These are phyloP conservation scores for Callyntrura sp. DNA, from an alignment of 2,888 invertebrate genomes.

Conservation along the genomic window DNA sequence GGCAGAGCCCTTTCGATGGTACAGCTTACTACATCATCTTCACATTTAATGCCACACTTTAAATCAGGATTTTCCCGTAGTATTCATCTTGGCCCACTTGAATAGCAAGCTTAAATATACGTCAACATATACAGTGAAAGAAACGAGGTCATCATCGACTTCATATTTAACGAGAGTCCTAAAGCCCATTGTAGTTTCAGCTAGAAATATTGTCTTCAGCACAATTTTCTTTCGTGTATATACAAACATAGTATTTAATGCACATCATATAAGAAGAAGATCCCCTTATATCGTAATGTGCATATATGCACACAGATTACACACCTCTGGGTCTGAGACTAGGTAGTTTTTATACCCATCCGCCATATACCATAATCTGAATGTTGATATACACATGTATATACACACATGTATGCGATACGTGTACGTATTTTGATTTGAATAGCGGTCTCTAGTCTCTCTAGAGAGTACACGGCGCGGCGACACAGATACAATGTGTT, in stretches of 20 bases:
- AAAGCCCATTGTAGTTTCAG: constrained; percentile 67
- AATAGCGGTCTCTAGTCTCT: background rate
- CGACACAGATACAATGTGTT: constrained; percentile 58
- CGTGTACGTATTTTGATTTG: constrained; percentile 7
- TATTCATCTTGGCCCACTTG: constrained; percentile 70
- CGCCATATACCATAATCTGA: no score
- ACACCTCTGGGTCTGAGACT: constrained; percentile 38
- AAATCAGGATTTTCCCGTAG: constrained; percentile 76
- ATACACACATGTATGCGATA: background rate
- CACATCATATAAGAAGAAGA: background rate
- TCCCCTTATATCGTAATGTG: background rate
- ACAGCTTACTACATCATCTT: constrained; percentile 41
- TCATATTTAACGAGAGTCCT: constrained; percentile 67
- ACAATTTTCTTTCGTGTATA: constrained; percentile 31
- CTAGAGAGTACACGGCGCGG: background rate
- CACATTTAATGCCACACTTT: constrained; percentile 56
- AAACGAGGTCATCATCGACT: constrained; percentile 75
- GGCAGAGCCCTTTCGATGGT: no score
- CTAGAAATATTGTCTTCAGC: constrained; percentile 41
- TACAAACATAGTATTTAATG: background rate
- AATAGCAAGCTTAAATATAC: constrained; percentile 56
- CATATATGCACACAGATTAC: background rate
- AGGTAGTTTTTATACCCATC: background rate
- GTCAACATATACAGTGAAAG: constrained; percentile 56
- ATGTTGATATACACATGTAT: no score